These are phyloP conservation scores for Anas capensis DNA, from an alignment of 2,797 vertebrate species.

Conservation along the genomic window DNA sequence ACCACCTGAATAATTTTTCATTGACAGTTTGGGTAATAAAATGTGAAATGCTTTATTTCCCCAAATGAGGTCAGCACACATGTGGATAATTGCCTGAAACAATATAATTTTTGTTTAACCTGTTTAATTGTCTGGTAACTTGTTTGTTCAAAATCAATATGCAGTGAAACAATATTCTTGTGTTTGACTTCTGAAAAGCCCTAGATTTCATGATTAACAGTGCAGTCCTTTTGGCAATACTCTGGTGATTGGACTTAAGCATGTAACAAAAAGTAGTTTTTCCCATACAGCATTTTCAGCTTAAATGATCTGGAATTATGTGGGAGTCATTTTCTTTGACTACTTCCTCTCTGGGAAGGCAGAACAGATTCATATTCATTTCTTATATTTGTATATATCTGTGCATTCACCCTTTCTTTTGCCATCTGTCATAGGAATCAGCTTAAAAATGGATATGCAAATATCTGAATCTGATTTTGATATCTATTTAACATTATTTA, in stretches of 20 bases:
- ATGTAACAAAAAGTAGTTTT: not conserved
- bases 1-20: slow-evolving; percentile 57
- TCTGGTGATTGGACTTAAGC: not conserved
- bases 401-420: not conserved
- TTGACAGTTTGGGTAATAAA: slow-evolving; percentile 48
- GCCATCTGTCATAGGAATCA: not conserved
- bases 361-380: not conserved
- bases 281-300: not conserved
- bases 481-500: not conserved
- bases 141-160: slow-evolving; percentile 45
- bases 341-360: not conserved
- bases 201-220: not conserved
- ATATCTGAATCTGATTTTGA: not conserved
- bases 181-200: not conserved
- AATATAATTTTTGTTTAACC: slow-evolving; percentile 52
- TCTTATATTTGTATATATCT: not conserved
- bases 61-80: slow-evolving; percentile 43
- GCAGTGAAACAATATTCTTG: not conserved
- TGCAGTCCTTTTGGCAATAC: not conserved
- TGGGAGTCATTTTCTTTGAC: not conserved
- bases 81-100: slow-evolving; percentile 39
- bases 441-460: not conserved
- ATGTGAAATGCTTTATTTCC: slow-evolving; percentile 54
- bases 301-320: not conserved
- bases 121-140: slow-evolving; percentile 43